Conservation (phyloP, 1,140 invertebrate species). For the Geopemphigus sp. region DNA sequence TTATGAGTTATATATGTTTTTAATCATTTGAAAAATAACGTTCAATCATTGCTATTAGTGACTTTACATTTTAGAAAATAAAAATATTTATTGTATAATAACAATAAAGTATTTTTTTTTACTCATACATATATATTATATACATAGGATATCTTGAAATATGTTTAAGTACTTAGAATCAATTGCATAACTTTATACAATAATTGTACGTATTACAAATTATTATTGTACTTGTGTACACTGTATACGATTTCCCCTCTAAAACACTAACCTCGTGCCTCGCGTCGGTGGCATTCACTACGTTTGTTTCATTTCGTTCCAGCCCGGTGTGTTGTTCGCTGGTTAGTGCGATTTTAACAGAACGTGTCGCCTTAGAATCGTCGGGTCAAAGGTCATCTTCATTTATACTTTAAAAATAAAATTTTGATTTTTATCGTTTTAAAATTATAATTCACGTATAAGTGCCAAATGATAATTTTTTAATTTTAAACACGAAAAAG, state of each 20-base stretch:
- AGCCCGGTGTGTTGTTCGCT: slow-evolving; percentile 40
- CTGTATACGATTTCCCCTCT: slow-evolving; percentile 21
- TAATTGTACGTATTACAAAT: slow-evolving; percentile 13
- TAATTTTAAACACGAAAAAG: slow-evolving; percentile 13
- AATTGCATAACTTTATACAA: background rate
- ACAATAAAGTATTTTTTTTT: too few relatives aligned
- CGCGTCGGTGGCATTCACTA: background rate
- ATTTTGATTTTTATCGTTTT: slow-evolving; percentile 9
- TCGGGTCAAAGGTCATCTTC: slow-evolving; percentile 31
- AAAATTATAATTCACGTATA: background rate
- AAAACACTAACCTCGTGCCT: slow-evolving; percentile 39
- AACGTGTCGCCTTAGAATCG: slow-evolving; percentile 31
- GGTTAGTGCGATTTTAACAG: slow-evolving; percentile 4
- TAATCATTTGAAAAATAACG: background rate
- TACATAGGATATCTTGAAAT: too few relatives aligned
- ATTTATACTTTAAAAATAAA: background rate
- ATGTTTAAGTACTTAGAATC: too few relatives aligned
- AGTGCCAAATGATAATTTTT: slow-evolving; percentile 39
- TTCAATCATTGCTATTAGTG: too few relatives aligned
- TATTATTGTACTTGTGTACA: slow-evolving; percentile 20
- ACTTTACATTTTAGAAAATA: too few relatives aligned
- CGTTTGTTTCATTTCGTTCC: slow-evolving; percentile 40
- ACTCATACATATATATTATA: too few relatives aligned
- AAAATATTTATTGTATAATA: too few relatives aligned
- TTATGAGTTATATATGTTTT: too few relatives aligned